Evolutionary conservation across 64 coral and sea anemone genomes (phyloP), one percentile per base, ranked within the genome.

Genomic region (Stichodactyla mertensii): DNA sequence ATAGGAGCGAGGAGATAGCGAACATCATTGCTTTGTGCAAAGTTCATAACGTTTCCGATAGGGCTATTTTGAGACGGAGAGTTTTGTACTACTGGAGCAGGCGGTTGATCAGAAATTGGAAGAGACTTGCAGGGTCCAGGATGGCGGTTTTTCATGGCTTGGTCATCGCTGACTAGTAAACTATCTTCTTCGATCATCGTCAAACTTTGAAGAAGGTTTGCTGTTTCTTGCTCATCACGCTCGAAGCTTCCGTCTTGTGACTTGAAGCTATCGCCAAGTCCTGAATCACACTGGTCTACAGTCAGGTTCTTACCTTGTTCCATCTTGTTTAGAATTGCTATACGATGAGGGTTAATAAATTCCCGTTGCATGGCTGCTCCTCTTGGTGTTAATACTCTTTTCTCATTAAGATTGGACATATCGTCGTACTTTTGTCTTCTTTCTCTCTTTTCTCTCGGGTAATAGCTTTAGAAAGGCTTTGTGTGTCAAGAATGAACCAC

Each of bases 211-310:
- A 54, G 6, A 69, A 28, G 22, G 26, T 20, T 51, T 36, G 51
- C 77, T n/a, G 78, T 57, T 19, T 86, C 45, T 31, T 81, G 31
- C 12, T 82, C 60, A 6, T 56, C 15, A n/a, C 71, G 56, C 78
- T 87, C 84, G 52, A 83, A 83, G 74, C 88, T 92, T 59, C 26
- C n/a, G 11, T 55, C 69, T 27, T 83, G 83, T 15, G 88, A 53
- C n/a, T 92, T 87, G 12, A 89, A 83, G 31, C 86, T 89, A 77
- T 93, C 94, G 7, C 57, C 85, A 87, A 96, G 92, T 20, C 94
- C 94, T 27, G 94, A 96, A 82, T 96, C 94, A 83, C 89, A 92
- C 64, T 92, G 90, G 18, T 87, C 78, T 52, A 20, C 16, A 62
- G 26, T 7, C 15, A 79, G 51, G 52, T 55, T 24, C 20, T 89